Evolutionary conservation across 2,888 invertebrate species (phyloP).

Genomic region (Zhuqinia jingwanae): DNA sequence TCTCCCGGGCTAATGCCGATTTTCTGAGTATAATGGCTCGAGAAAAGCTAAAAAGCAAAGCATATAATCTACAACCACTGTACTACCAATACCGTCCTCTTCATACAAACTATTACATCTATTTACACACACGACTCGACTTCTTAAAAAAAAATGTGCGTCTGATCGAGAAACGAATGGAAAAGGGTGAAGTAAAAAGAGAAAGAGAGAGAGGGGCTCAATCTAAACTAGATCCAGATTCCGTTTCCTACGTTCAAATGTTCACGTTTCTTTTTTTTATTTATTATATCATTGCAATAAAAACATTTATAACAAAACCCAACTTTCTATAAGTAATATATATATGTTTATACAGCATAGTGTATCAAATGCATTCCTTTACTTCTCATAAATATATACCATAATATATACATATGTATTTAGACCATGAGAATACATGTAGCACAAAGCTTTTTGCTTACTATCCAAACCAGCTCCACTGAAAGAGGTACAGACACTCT

Average conservation of each 20-base stretch:
- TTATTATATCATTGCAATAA: constrained; percentile 60
- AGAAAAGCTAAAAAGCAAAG: constrained; percentile 43
- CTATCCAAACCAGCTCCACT: background rate
- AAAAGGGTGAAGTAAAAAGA: background rate
- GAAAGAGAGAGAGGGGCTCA: constrained; percentile 20
- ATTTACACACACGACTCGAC: background rate
- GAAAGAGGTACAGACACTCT: background rate
- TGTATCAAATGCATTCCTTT: background rate
- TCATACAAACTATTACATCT: background rate
- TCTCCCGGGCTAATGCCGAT: constrained; percentile 67
- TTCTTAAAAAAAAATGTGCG: background rate
- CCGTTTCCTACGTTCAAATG: constrained; percentile 53
- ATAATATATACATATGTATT: background rate
- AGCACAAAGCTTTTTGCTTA: background rate
- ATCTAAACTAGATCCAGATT: constrained; percentile 60
- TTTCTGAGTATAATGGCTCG: constrained; percentile 49
- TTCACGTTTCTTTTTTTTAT: constrained; percentile 32
- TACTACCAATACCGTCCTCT: background rate
- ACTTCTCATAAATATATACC: background rate
- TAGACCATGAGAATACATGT: background rate
- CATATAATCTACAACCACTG: constrained; percentile 34
- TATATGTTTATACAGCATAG: background rate
- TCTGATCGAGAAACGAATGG: no score
- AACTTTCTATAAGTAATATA: background rate
- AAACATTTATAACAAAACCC: constrained; percentile 34